These are phyloP conservation scores for Neuroscelio doddi DNA, from an alignment of 2,888 invertebrate species.

Conservation along the genomic window DNA sequence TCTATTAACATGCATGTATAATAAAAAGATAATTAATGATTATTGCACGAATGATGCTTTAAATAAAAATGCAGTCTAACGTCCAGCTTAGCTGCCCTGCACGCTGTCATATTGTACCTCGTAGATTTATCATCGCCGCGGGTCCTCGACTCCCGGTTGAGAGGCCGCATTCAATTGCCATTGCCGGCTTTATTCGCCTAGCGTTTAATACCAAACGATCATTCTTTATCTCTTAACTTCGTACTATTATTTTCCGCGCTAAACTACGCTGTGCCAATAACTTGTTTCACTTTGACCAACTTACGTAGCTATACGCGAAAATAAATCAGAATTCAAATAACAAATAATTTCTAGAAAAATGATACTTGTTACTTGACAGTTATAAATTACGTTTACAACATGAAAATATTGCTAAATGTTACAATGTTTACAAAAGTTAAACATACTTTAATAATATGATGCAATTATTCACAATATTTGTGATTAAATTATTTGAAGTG, in stretches of 20 bases:
- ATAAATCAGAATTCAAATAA: too few relatives aligned
- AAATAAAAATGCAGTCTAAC: conserved; percentile 8
- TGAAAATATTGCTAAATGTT: too few relatives aligned
- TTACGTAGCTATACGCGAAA: too few relatives aligned
- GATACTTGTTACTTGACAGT: too few relatives aligned
- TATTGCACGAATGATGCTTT: neutral
- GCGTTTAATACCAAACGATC: conserved; percentile 25
- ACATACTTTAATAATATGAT: too few relatives aligned
- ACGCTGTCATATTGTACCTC: conserved; percentile 13
- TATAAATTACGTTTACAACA: too few relatives aligned
- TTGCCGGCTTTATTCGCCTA: conserved; percentile 22
- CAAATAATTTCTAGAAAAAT: too few relatives aligned
- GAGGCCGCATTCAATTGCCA: conserved; percentile 24
- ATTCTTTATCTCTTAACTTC: conserved; percentile 16
- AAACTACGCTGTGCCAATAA: conserved; percentile 18
- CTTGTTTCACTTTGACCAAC: too few relatives aligned
- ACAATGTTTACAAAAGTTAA: too few relatives aligned
- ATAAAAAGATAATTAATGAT: conserved; percentile 6
- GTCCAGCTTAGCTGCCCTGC: conserved; percentile 6
- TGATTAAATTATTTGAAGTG: too few relatives aligned
- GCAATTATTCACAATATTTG: too few relatives aligned
- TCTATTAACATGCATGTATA: neutral
- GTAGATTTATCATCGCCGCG: conserved; percentile 33
- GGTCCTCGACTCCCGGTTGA: conserved; percentile 25
- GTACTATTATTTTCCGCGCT: conserved; percentile 25